phyloP scores from a whole-genome alignment of 2,888 invertebrate species.

The Brachypterus glaber region DNA sequence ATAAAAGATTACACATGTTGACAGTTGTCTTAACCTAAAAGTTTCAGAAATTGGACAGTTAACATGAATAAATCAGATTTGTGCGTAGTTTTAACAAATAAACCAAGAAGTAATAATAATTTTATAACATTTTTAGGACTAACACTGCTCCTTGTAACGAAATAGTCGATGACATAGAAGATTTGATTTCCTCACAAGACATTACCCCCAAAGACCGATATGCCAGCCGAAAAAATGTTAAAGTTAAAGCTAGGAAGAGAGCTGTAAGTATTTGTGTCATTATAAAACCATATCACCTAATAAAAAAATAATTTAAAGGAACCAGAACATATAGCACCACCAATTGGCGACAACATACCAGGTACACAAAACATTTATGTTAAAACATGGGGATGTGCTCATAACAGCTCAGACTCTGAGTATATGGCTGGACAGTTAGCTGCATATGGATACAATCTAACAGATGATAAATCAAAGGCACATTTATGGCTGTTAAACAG shows the following conservation, averaged over 20 bases:
- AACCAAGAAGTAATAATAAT: too few species aligned
- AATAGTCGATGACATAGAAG: slow-evolving; percentile 76
- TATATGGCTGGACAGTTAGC: slow-evolving; percentile 96
- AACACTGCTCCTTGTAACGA: slow-evolving; percentile 48
- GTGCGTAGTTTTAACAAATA: too few species aligned
- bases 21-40: too few species aligned
- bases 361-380: slow-evolving; percentile 77
- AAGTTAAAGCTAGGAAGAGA: slow-evolving; percentile 45
- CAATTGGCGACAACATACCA: slow-evolving; percentile 39
- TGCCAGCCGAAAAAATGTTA: slow-evolving; percentile 59
- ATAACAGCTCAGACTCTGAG: slow-evolving; percentile 95
- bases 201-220: slow-evolving; percentile 72
- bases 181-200: slow-evolving; percentile 70
- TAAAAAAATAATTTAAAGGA: slow-evolving; percentile 3
- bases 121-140: too few species aligned
- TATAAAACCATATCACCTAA: neutral
- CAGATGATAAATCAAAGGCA: slow-evolving; percentile 69
- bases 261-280: slow-evolving; percentile 11
- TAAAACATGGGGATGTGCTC: slow-evolving; percentile 97
- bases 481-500: slow-evolving; percentile 95
- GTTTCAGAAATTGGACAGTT: too few species aligned
- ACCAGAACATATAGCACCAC: slow-evolving; percentile 15
- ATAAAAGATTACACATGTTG: too few species aligned
- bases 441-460: slow-evolving; percentile 76
- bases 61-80: too few species aligned